Conservation (phyloP, 2,797 vertebrate genomes). For the Anomalospiza imberbis region DNA sequence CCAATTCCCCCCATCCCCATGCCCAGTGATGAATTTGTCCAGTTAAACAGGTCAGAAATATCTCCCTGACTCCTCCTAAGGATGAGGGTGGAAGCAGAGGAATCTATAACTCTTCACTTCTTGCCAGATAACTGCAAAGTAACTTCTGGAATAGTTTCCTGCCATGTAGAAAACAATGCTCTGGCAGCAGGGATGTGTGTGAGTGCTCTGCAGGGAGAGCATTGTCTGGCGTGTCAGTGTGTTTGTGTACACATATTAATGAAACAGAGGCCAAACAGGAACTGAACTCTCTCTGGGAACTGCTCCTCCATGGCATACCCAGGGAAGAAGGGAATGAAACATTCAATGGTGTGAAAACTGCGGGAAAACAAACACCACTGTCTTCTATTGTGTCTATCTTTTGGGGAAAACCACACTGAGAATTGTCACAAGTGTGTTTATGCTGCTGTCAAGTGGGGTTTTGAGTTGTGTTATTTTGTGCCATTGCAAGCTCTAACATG, state of each 20-base stretch:
- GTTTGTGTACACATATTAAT: slow-evolving; percentile 22
- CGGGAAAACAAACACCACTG: slow-evolving; percentile 43
- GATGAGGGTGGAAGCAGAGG: neutral
- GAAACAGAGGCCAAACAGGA: slow-evolving; percentile 61
- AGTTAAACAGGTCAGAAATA: neutral
- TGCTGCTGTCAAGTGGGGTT: slow-evolving; percentile 1
- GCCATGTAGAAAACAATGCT: slow-evolving; percentile 30
- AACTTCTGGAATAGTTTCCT: slow-evolving; percentile 48
- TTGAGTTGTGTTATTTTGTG: neutral
- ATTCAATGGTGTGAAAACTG: neutral
- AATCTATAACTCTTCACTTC: neutral
- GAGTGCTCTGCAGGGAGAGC: neutral
- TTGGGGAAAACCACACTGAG: neutral
- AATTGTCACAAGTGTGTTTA: slow-evolving; percentile 17
- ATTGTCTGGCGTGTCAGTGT: slow-evolving; percentile 18
- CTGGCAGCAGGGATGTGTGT: neutral
- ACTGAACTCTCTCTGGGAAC: slow-evolving; percentile 65
- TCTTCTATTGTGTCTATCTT: slow-evolving; percentile 47
- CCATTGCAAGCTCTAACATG: neutral
- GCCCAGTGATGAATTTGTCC: neutral
- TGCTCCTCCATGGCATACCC: slow-evolving; percentile 31
- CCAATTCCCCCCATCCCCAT: neutral
- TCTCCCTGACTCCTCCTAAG: neutral
- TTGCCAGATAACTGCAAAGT: slow-evolving; percentile 25
- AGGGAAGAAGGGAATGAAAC: slow-evolving; percentile 57